Base-by-base conservation (phyloP, 2,888 invertebrate species). In the Metopia argyrocephala region DNA sequence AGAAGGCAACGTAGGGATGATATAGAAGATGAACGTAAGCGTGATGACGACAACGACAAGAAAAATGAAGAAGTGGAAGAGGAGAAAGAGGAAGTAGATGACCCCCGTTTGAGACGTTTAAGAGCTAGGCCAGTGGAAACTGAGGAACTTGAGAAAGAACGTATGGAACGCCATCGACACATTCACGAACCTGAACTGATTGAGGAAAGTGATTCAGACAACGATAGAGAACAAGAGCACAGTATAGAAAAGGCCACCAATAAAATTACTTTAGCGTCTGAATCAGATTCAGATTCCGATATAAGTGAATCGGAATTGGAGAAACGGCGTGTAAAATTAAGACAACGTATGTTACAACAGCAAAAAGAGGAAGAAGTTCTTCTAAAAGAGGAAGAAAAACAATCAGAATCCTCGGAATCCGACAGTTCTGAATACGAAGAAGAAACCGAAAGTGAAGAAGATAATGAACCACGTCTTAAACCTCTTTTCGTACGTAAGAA, bases 401-500 rank as follows among this genome's bases (percentile, higher is more conserved):
- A 92, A 85, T 93, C 92, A 0, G 93, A 92, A 73, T 93, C 93
- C 27, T 93, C 93, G 59, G 93, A 93, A 27, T 93, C 93, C 74
- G 95, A 95, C 64, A 94, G 94, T 62, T 96, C 96, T 0, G 94
- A 95, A 84, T 96, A 96, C 87, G 96, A 97, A 85, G 95, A 91
- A 54, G 91, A 96, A 85, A 94, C 96, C 31, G 96, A 96, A 90
- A 96, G 96, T 76, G 96, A 97, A 89, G 96, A 96, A 89, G 98
- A 98, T 87, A 95, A 96, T 76, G 96, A 96, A 5, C 97, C 98
- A 0, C 92, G 98, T 73, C 92, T 98, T 7, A 98, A 98, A 87
- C 98, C 98, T 0, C 96, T 98, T 0, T 98, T 98, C 91, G 97
- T 98, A 0, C 92, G 96, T 82, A 98, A 97, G 85, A 94, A 95